A percentile compares a stretch with the other conserved stretches of the same genome.
These are phyloP conservation scores for Eupithecia pulchellata DNA, from an alignment of 2,888 invertebrate genomes.

Conservation along the genomic window DNA sequence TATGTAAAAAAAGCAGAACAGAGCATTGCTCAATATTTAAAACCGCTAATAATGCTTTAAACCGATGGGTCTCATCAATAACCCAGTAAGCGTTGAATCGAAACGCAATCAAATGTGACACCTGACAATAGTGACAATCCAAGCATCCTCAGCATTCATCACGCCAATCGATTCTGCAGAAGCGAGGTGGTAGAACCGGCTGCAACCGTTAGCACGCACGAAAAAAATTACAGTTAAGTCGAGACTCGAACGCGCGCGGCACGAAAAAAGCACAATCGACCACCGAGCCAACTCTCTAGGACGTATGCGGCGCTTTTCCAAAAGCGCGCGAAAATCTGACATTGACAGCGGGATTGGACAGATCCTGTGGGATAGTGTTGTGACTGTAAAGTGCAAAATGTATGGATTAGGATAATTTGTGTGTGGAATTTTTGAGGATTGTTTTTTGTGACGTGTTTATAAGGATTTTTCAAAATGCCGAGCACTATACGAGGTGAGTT, in stretches of 20 bases:
- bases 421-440: constrained; percentile 57
- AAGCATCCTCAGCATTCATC: constrained; percentile 58
- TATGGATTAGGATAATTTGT: constrained; percentile 66
- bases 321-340: constrained; percentile 67
- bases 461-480: constrained; percentile 80
- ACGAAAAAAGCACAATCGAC: constrained; percentile 79
- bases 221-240: constrained; percentile 83
- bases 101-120: constrained; percentile 23
- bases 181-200: constrained; percentile 69
- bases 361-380: constrained; percentile 45
- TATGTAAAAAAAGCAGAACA: too few species aligned
- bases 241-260: constrained; percentile 66
- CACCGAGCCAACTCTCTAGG: constrained; percentile 73
- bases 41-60: too few species aligned
- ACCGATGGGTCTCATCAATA: neutral
- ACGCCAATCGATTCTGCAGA: constrained; percentile 54
- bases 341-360: constrained; percentile 59
- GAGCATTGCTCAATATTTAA: too few species aligned
- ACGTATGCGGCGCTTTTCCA: constrained; percentile 65
- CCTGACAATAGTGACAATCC: constrained; percentile 10
- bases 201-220: constrained; percentile 77
- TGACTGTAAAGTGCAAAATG: constrained; percentile 58
- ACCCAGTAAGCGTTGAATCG: constrained; percentile 7
- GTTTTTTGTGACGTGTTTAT: constrained; percentile 49
- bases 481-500: constrained; percentile 82